phyloP scores from a whole-genome alignment of 2,797 vertebrate species.

The Eospalax fontanierii region DNA sequence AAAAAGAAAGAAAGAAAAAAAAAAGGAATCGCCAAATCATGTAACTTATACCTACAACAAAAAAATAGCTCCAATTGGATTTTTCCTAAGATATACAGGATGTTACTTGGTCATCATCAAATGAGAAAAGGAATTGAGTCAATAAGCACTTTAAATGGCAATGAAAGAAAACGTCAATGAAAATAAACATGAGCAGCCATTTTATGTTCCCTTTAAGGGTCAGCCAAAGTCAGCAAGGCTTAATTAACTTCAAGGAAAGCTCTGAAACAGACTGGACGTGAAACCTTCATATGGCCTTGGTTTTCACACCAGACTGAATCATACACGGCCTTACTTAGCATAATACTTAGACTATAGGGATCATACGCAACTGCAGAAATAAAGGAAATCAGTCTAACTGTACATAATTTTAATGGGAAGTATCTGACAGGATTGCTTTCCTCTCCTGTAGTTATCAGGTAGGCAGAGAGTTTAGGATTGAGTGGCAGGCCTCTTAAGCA shows the following conservation, averaged over 20 bases:
- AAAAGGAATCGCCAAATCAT: conserved; percentile 24
- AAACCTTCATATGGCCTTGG: neutral
- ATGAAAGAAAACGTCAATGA: neutral
- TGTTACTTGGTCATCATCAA: conserved; percentile 30
- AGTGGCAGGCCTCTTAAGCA: neutral
- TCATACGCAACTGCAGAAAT: neutral
- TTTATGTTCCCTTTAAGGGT: neutral
- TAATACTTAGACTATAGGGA: neutral
- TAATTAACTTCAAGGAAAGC: neutral
- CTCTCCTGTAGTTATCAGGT: neutral
- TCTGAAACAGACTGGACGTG: neutral
- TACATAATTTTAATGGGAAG: neutral
- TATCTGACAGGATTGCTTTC: neutral
- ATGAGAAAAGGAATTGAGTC: conserved; percentile 7
- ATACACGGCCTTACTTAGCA: neutral
- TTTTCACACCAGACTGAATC: neutral
- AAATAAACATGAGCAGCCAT: conserved; percentile 36
- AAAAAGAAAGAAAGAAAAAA: neutral
- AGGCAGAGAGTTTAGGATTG: neutral
- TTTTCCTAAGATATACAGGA: conserved; percentile 31
- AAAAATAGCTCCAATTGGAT: neutral
- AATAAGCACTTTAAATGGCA: conserved; percentile 18
- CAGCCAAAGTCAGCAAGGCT: neutral
- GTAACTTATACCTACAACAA: neutral
- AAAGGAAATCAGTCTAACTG: conserved; percentile 31